Conservation (phyloP, 2,888 invertebrate species). For the Drosophila putrida region DNA sequence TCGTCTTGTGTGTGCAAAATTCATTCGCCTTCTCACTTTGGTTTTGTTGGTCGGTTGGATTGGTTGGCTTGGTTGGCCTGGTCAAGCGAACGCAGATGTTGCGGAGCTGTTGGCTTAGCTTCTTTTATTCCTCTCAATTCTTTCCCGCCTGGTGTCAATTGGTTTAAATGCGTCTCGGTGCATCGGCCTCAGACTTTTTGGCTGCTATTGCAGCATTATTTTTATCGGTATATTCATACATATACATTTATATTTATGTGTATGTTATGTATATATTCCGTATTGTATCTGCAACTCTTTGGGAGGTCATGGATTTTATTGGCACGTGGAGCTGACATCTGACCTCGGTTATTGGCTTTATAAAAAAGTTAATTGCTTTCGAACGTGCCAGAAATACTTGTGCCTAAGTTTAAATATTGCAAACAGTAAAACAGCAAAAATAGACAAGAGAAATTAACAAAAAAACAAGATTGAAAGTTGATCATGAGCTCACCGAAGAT, state of each 20-base stretch:
- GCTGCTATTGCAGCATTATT: constrained; percentile 41
- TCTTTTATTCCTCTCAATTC: constrained; percentile 59
- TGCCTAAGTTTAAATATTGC: constrained; percentile 22
- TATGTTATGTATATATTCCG: background rate
- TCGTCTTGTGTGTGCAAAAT: constrained; percentile 59
- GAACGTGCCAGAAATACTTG: constrained; percentile 66
- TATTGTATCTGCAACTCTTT: constrained; percentile 39
- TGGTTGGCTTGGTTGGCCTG: constrained; percentile 38
- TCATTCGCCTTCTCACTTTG: constrained; percentile 64
- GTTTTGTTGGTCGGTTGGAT: constrained; percentile 21
- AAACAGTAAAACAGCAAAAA: constrained; percentile 4
- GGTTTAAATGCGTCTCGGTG: constrained; percentile 71
- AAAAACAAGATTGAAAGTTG: background rate
- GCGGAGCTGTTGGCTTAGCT: constrained; percentile 69
- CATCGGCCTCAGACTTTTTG: constrained; percentile 46
- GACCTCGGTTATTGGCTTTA: constrained; percentile 32
- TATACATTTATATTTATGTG: background rate
- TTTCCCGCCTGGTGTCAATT: constrained; percentile 69
- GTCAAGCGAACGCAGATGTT: constrained; percentile 70
- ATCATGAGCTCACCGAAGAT: no score
- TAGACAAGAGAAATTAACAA: background rate
- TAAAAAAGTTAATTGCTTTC: constrained; percentile 74
- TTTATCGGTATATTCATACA: constrained; percentile 30
- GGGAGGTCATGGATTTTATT: constrained; percentile 47
- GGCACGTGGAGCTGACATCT: constrained; percentile 47